Conservation (phyloP, 2,113 vertebrate species). For the Thalassoma bifasciatum region DNA sequence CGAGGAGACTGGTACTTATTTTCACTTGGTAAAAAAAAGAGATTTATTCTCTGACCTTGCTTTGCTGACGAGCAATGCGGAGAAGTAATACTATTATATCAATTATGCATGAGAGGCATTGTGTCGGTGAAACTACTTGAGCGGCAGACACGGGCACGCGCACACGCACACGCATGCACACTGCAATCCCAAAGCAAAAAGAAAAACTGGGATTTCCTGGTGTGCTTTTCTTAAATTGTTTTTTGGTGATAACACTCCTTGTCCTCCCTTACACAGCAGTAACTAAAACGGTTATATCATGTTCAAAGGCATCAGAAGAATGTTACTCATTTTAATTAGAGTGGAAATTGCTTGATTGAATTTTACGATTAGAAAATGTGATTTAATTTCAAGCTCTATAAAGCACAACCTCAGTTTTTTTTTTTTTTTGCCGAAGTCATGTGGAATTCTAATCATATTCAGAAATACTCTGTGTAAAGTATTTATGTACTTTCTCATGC, state of each 20-base stretch:
- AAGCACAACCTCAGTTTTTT: not conserved
- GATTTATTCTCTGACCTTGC: not conserved
- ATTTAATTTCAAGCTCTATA: not conserved
- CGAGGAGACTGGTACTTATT: slow-evolving; percentile 12
- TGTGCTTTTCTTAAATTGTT: not conserved
- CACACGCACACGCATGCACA: no score
- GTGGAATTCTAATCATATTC: slow-evolving; percentile 1
- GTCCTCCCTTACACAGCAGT: not conserved
- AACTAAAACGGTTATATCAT: not conserved
- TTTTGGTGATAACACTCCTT: not conserved
- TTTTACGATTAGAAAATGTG: slow-evolving; percentile 9
- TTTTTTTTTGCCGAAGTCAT: not conserved
- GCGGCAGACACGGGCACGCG: not conserved
- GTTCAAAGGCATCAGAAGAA: not conserved
- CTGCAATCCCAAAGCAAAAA: not conserved
- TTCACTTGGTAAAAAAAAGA: not conserved
- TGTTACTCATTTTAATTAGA: not conserved
- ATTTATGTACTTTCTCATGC: not conserved
- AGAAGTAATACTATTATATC: slow-evolving; percentile 30
- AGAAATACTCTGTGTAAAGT: not conserved
- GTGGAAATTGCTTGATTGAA: not conserved
- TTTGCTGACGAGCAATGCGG: not conserved
- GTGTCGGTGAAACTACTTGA: slow-evolving; percentile 40
- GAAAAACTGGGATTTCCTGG: not conserved
- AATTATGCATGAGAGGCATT: slow-evolving; percentile 44